Evolutionary conservation across 2,797 vertebrate genomes (phyloP).

Genomic region (Buphagus erythrorhynchus): DNA sequence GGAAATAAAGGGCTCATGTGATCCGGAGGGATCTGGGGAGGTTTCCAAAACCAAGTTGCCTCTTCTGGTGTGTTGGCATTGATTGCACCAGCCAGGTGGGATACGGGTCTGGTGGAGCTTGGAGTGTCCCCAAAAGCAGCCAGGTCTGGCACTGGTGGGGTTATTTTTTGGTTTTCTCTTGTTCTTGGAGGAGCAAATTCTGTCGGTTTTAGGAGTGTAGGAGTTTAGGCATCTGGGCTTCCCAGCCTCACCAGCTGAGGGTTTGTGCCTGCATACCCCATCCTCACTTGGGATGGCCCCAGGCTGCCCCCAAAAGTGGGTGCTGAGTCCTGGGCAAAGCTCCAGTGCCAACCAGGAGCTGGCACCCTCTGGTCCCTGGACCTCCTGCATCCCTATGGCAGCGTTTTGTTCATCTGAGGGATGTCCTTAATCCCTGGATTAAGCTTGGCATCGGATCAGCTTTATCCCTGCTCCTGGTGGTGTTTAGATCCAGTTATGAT

Average conservation of each 20-base stretch:
- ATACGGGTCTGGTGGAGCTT: not conserved
- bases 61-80: not conserved
- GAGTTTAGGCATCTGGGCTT: not conserved
- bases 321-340: not conserved
- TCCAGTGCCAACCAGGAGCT: not conserved
- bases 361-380: not conserved
- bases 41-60: rapidly evolving
- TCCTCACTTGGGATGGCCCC: not conserved
- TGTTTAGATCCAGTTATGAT: not conserved
- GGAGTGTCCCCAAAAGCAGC: not conserved
- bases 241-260: too few species aligned
- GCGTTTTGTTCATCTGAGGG: not conserved
- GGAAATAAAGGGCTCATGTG: not conserved
- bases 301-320: not conserved
- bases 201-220: not conserved
- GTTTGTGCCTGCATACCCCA: not conserved
- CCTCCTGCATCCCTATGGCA: rapidly evolving
- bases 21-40: not conserved
- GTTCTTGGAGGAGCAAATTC: too few species aligned
- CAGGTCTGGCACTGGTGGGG: rapidly evolving
- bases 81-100: not conserved
- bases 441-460: not conserved
- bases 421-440: not conserved
- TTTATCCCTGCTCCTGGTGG: not conserved
- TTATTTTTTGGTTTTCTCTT: not conserved